Conservation (phyloP, 2,113 vertebrate species). For the Megaceryle torquata region DNA sequence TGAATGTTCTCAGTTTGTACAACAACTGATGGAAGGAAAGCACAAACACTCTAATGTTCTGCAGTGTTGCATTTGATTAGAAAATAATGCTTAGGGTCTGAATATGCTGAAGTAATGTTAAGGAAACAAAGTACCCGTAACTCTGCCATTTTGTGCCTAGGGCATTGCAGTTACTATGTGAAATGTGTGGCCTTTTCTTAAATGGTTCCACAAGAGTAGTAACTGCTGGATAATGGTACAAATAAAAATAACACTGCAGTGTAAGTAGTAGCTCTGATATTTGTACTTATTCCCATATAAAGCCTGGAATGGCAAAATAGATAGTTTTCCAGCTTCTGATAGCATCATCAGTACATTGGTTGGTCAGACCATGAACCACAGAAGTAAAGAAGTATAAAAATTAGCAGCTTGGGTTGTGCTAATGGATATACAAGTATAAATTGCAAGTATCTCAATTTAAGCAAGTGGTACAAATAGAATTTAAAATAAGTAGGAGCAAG, state of each 20-base stretch:
- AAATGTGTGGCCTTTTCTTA: conserved; percentile 11
- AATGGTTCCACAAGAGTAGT: conserved; percentile 11
- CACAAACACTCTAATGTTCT: neutral
- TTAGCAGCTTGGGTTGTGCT: neutral
- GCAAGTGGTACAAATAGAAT: neutral
- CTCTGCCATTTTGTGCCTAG: conserved; percentile 15
- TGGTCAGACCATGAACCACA: neutral
- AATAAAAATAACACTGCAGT: conserved; percentile 16
- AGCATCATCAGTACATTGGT: neutral
- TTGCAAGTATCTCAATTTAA: neutral
- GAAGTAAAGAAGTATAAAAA: neutral
- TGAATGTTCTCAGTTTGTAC: neutral
- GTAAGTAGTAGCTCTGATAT: neutral
- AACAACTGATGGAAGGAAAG: neutral
- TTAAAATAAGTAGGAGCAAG: neutral
- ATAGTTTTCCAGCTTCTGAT: neutral
- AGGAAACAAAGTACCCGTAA: conserved; percentile 39
- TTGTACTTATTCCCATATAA: neutral
- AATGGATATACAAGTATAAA: neutral
- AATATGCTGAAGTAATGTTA: conserved; percentile 25
- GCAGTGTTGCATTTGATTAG: conserved; percentile 47
- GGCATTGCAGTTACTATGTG: conserved; percentile 16
- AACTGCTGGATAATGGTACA: conserved; percentile 21
- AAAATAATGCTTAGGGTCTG: conserved; percentile 50
- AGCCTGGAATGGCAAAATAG: neutral